A percentile compares a stretch with the other conserved stretches of the same genome.
Evolutionary conservation across 2,113 vertebrate genomes (phyloP).

Genomic region (Andinoacara biseriatus): DNA sequence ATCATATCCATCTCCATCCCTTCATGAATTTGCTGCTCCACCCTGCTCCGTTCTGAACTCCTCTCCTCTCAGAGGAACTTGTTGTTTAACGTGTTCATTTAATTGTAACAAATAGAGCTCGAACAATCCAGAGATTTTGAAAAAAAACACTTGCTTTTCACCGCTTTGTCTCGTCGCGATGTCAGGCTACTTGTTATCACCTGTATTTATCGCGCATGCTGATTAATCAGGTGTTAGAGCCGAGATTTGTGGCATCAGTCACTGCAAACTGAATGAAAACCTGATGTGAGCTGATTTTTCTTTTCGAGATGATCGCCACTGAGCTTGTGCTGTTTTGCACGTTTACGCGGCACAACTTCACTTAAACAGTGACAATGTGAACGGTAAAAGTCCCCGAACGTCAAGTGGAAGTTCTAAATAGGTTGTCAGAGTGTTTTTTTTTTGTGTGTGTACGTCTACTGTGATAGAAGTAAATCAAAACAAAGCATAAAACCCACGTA

Average conservation of each 20-base stretch:
- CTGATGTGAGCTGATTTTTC: neutral
- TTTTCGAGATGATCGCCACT: neutral
- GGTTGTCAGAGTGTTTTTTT: neutral
- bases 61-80: neutral
- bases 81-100: constrained; percentile 64
- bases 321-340: neutral
- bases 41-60: neutral
- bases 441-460: neutral
- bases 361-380: neutral
- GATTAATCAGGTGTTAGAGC: constrained; percentile 54
- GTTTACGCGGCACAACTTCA: neutral
- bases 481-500: neutral
- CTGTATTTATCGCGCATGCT: constrained; percentile 24
- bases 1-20: constrained; percentile 60
- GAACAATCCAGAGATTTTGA: constrained; percentile 47
- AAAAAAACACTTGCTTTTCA: constrained; percentile 32
- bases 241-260: constrained; percentile 7
- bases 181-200: constrained; percentile 39
- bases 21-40: constrained; percentile 9
- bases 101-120: constrained; percentile 70
- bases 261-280: neutral
- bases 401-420: constrained; percentile 3
- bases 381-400: neutral
- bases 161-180: neutral
- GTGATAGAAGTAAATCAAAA: neutral